These are phyloP conservation scores for Huso huso DNA, from an alignment of 2,797 vertebrate species.

Conservation along the genomic window DNA sequence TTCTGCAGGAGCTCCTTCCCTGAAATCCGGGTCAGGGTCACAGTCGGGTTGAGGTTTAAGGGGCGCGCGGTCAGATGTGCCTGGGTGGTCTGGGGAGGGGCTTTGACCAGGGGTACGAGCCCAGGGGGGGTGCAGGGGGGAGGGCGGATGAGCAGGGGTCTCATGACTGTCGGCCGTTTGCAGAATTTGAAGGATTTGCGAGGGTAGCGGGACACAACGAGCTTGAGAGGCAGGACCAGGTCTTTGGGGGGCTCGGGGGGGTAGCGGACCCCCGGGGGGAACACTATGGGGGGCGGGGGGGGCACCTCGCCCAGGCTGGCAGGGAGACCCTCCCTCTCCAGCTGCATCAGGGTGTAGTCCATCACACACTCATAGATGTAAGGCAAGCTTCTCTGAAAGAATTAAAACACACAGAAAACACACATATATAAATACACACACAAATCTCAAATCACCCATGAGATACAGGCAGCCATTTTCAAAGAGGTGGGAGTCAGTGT, in stretches of 20 bases:
- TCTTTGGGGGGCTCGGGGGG: no score
- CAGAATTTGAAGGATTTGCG: neutral
- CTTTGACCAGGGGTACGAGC: slow-evolving; percentile 35
- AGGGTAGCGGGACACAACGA: neutral
- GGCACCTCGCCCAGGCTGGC: slow-evolving; percentile 11
- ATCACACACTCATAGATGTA: neutral
- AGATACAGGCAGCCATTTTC: no score
- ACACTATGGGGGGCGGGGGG: slow-evolving; percentile 11
- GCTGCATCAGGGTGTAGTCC: slow-evolving; percentile 20
- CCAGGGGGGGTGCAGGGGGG: slow-evolving; percentile 37
- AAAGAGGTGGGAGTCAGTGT: no score
- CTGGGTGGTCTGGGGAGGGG: slow-evolving; percentile 22
- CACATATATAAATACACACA: no score
- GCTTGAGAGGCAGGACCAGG: slow-evolving; percentile 49
- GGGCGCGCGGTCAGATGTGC: slow-evolving; percentile 6
- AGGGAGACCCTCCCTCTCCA: no score
- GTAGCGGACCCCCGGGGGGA: slow-evolving; percentile 30
- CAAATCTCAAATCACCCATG: no score
- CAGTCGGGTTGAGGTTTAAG: slow-evolving; percentile 15
- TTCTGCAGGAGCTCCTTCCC: slow-evolving; percentile 19
- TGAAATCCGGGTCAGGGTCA: slow-evolving; percentile 19
- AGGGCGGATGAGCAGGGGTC: neutral
- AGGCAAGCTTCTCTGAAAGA: no score
- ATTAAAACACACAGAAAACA: no score
- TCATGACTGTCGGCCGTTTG: no score